phyloP scores from a whole-genome alignment of 2,888 invertebrate genomes.

The Nephrocerus scutellatus region DNA sequence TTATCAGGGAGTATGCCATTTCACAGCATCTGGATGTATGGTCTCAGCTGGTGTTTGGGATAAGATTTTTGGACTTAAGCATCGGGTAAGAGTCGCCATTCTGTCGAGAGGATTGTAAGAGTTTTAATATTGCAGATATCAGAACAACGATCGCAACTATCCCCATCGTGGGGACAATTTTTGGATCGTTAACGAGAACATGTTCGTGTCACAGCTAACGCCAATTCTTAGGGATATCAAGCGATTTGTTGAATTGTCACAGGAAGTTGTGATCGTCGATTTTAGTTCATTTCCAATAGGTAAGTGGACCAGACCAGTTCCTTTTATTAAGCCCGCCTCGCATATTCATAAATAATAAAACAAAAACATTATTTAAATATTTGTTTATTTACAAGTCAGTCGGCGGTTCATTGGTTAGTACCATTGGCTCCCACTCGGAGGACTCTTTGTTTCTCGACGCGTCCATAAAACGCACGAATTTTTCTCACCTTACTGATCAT shows the following conservation, averaged over 20 bases:
- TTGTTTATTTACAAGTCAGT: constrained; percentile 1
- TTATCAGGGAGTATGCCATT: constrained; percentile 46
- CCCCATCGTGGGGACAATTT: constrained; percentile 32
- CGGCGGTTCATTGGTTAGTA: no score
- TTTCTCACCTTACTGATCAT: no score
- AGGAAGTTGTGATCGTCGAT: constrained; percentile 71
- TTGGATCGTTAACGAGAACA: constrained; percentile 44
- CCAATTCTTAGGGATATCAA: constrained; percentile 63
- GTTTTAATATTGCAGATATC: background rate
- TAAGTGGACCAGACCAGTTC: no score
- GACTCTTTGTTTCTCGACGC: no score
- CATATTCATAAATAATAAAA: no score
- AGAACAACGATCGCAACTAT: background rate
- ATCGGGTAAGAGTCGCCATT: constrained; percentile 58
- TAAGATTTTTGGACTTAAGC: constrained; percentile 74
- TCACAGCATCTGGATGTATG: constrained; percentile 71
- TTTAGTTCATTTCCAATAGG: constrained; percentile 70
- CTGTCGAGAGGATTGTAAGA: background rate
- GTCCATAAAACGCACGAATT: no score
- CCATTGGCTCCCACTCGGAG: no score
- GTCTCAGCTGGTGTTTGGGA: constrained; percentile 77
- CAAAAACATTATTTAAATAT: no score
- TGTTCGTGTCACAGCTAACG: constrained; percentile 55
- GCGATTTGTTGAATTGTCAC: constrained; percentile 59
- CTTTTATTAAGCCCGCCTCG: no score